Conservation (phyloP, 2,113 vertebrate species). For the Rhineura floridana region DNA sequence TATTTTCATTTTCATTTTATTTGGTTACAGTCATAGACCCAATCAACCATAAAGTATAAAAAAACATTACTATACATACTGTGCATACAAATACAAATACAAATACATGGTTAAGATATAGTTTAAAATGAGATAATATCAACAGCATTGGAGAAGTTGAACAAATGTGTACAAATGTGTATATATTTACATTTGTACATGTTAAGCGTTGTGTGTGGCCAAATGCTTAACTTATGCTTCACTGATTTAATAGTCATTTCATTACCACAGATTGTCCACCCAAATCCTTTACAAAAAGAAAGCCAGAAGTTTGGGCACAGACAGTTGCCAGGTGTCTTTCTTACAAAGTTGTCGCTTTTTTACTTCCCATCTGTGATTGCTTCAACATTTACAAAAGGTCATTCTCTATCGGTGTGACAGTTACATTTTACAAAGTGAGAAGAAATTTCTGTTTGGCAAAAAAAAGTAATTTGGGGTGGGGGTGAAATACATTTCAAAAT, state of each 20-base stretch:
- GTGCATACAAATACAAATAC: no score
- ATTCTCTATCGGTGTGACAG: constrained; percentile 1
- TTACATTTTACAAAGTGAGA: background rate
- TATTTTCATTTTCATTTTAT: no score
- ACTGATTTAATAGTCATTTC: background rate
- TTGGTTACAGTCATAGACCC: no score
- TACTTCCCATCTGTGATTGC: background rate
- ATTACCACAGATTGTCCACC: background rate
- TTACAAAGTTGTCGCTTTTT: background rate
- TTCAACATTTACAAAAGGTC: constrained; percentile 25
- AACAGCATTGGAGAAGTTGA: no score
- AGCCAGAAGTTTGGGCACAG: background rate
- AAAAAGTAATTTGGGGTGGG: background rate
- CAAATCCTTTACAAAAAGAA: constrained; percentile 7
- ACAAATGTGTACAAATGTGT: no score
- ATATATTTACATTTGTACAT: background rate
- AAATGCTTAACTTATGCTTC: background rate
- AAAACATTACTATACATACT: no score
- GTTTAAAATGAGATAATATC: no score
- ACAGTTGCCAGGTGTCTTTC: background rate
- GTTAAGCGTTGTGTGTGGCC: background rate
- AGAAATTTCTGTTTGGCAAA: constrained; percentile 24
- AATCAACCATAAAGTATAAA: no score
- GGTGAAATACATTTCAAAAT: background rate
- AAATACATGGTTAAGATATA: no score